Evolutionary conservation across 2,888 invertebrate species (phyloP), one percentile per base, ranked within the genome.

Genomic region (Schrankia costaestrigalis): DNA sequence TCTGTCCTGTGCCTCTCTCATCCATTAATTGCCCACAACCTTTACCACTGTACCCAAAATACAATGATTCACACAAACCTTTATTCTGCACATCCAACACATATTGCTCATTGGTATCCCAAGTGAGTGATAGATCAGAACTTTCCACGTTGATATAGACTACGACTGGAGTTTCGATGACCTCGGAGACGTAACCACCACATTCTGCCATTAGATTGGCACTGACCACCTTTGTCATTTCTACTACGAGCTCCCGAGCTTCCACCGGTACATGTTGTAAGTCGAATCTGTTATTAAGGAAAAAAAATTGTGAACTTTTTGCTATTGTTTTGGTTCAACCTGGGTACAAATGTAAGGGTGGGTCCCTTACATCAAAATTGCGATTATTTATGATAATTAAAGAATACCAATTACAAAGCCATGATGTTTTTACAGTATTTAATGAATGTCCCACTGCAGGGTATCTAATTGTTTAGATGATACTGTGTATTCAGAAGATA

Each of bases 31-130:
- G n/a, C n/a, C n/a, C n/a, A n/a, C n/a, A n/a, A n/a, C n/a, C n/a
- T n/a, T n/a, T n/a, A n/a, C n/a, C n/a, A n/a, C n/a, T n/a, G n/a
- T n/a, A n/a, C n/a, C n/a, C n/a, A n/a, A n/a, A n/a, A n/a, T n/a
- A n/a, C n/a, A n/a, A n/a, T n/a, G n/a, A n/a, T n/a, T n/a, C n/a
- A 9, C 19, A 37, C 47, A 10, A 35, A 91, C 92, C 90, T 78
- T 87, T 87, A 27, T 85, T 88, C 36, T 89, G 79, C 7, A 93
- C 77, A 42, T 89, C 88, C 25, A 95, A 69, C 35, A 71, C 73
- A 62, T 95, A 95, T 18, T 90, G 86, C 71, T 95, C 95, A 47
- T 92, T 89, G 0, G 94, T 94, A 1, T 79, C 76, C 92, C 93
- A 93, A 46, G 89, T 88, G 5, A 94, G 80, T 0, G 72, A 62